Evolutionary conservation across 2,113 vertebrate species (phyloP).

Genomic region (Copsychus sechellarum): DNA sequence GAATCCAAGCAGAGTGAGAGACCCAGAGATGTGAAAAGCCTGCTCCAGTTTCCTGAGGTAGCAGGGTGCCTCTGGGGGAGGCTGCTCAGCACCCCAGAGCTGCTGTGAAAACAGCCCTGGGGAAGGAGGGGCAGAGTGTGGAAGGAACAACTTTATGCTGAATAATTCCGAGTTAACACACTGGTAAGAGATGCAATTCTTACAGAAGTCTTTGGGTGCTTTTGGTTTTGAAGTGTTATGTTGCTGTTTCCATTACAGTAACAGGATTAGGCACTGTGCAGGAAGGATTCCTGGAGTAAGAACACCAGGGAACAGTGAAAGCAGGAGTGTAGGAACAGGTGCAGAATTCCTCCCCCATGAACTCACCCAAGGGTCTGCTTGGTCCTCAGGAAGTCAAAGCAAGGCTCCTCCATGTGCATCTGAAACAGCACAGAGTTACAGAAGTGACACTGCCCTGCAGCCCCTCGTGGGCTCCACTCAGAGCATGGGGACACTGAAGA

Average conservation of each 20-base stretch:
- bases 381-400: conserved; percentile 95
- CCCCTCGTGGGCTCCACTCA: accelerated
- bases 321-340: neutral
- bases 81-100: neutral
- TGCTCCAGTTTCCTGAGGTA: neutral
- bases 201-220: neutral
- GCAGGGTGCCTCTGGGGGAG: neutral
- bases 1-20: neutral
- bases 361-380: conserved; percentile 96
- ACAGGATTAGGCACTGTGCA: neutral
- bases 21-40: neutral
- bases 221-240: neutral
- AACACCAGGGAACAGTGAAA: neutral
- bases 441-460: neutral
- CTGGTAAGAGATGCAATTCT: neutral
- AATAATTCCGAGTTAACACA: neutral
- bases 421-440: conserved; percentile 61
- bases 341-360: neutral
- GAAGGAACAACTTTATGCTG: neutral
- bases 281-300: neutral
- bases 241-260: neutral
- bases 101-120: neutral
- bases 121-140: neutral
- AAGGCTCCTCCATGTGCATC: conserved; percentile 99
- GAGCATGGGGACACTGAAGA: accelerated